Conservation (phyloP, 2,888 invertebrate species). For the Drosophila acutilabella region DNA sequence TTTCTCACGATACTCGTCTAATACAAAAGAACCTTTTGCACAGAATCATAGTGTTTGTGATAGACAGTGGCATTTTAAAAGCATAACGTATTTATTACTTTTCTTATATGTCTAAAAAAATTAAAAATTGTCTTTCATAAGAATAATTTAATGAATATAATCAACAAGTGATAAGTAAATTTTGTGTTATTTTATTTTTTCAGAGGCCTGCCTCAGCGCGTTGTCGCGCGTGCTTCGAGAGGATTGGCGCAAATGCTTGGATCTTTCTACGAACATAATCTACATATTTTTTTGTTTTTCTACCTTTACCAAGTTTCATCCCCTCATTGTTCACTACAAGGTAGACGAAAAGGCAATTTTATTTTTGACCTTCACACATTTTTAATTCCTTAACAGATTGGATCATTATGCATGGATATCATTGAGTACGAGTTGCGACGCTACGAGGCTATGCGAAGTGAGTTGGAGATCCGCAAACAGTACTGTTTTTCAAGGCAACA, state of each 20-base stretch:
- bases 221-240: conserved; percentile 97
- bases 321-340: conserved; percentile 97
- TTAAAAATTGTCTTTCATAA: no score
- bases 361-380: not conserved
- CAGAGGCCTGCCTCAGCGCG: conserved; percentile 97
- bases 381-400: conserved; percentile 88
- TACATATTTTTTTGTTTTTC: conserved; percentile 99
- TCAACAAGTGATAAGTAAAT: not conserved
- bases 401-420: conserved; percentile 98
- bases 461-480: conserved; percentile 87
- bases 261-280: conserved; percentile 97
- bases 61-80: no score
- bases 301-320: conserved; percentile 97
- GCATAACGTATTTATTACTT: no score
- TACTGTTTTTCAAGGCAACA: conserved; percentile 74
- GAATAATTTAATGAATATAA: no score
- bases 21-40: no score
- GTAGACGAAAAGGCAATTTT: conserved; percentile 84
- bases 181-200: not conserved
- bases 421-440: conserved; percentile 97
- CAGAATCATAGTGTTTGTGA: no score
- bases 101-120: no score
- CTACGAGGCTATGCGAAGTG: conserved; percentile 96
- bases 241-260: conserved; percentile 98
- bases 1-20: no score